Percentiles rank a stretch among this genome's conserved stretches.
phyloP scores from a whole-genome alignment of 2,888 invertebrate genomes.

The Hofmannophila pseudospretella region DNA sequence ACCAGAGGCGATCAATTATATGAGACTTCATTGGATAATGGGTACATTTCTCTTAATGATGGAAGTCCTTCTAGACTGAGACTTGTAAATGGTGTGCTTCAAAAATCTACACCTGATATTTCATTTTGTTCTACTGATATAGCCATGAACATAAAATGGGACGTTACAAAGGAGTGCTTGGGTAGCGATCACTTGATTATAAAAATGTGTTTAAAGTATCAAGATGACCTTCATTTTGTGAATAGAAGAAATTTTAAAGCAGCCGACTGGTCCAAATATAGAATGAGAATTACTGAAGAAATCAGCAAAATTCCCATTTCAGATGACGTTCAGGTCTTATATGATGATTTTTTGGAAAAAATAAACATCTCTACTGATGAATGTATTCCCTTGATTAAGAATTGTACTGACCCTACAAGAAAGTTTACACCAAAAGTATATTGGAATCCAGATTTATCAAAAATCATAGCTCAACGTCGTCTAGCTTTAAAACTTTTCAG shows the following conservation, averaged over 20 bases:
- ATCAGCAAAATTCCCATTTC: neutral
- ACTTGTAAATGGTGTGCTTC: slow-evolving; percentile 10
- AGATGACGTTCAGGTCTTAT: neutral
- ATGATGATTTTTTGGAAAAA: neutral
- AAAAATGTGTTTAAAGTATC: slow-evolving; percentile 1
- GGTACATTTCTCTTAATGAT: too few species aligned
- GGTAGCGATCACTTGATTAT: slow-evolving; percentile 15
- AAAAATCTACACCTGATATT: slow-evolving; percentile 14
- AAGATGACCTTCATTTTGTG: neutral
- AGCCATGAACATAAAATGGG: slow-evolving; percentile 12
- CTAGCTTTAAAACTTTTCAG: slow-evolving; percentile 14
- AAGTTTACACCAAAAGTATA: slow-evolving; percentile 15
- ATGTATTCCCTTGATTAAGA: slow-evolving; percentile 10
- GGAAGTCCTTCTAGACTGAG: too few species aligned
- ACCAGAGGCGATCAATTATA: slow-evolving; percentile 7
- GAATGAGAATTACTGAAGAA: neutral
- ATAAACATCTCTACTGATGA: slow-evolving; percentile 7
- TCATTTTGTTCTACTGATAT: slow-evolving; percentile 12
- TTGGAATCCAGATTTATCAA: slow-evolving; percentile 15
- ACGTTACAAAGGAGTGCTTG: slow-evolving; percentile 10
- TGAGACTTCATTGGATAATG: slow-evolving; percentile 8
- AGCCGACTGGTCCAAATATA: slow-evolving; percentile 9
- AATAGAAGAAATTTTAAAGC: slow-evolving; percentile 10
- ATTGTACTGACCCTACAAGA: neutral
- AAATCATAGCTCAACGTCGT: slow-evolving; percentile 14